Evolutionary conservation across 2,113 vertebrate genomes (phyloP), one percentile per base, ranked within the genome.

Genomic region (Tenebrosternarchus preto): DNA sequence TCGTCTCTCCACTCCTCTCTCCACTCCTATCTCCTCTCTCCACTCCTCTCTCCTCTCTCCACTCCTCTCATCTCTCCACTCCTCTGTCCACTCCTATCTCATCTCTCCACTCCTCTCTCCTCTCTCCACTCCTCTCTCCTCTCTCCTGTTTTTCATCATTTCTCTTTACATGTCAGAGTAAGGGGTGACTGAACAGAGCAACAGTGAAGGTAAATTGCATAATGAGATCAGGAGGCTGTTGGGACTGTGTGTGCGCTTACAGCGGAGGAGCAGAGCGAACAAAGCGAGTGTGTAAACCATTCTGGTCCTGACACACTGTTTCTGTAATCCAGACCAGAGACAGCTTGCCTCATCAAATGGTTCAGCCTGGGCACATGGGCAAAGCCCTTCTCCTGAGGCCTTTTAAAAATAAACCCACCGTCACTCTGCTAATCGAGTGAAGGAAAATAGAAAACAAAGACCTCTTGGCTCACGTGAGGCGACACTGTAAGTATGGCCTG

Each of bases 281-380:
- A 86, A 77, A 85, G 85, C 17, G 39, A 82, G 85, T 85, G 88
- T 87, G 86, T 86, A 84, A 89, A 78, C 82, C 83, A 81, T 92
- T 90, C 91, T 78, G 70, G 61, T 46, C 63, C 80, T 87, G 88
- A 92, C 84, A 83, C 85, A 77, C 82, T 82, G 78, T 86, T 90
- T 84, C 90, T 92, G 84, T 92, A 91, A 93, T 91, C 86, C 82
- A 87, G 87, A 92, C 88, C 91, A 92, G 90, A 89, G 84, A 86
- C 63, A 66, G 43, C 57, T 63, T 79, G 79, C 80, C 84, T 61
- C 88, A 91, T 92, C 89, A 92, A 90, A 91, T 92, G 88, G 86
- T 91, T 92, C 83, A 88, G 86, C 90, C 90, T 90, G 87, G 88
- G 84, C 85, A 85, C 89, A 92, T 86, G 78, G 85, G 73, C 87